Evolutionary conservation across 2,113 vertebrate genomes (phyloP).

Genomic region (Martes martes): DNA sequence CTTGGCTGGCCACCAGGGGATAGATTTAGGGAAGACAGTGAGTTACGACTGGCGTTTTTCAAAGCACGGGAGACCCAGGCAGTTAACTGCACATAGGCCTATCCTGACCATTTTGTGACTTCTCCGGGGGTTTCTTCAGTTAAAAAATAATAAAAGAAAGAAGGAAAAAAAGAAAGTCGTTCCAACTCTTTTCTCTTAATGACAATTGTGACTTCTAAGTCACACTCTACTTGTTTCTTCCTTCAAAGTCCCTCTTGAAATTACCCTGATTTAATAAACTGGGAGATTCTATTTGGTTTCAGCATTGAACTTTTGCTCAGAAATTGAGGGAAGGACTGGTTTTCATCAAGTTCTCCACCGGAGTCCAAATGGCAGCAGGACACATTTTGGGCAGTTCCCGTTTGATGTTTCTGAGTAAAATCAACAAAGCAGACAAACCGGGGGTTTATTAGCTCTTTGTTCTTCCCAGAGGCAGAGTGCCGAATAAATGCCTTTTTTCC

Average conservation of each 20-base stretch:
- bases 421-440: conserved; percentile 23
- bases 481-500: conserved; percentile 52
- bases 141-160: background rate
- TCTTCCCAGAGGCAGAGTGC: conserved; percentile 51
- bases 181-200: background rate
- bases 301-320: background rate
- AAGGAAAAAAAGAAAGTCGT: background rate
- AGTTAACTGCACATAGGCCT: background rate
- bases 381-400: conserved; percentile 16
- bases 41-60: background rate
- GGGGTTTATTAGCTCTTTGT: conserved; percentile 53
- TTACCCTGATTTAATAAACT: background rate
- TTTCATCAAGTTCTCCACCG: conserved; percentile 33
- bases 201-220: background rate
- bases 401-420: conserved; percentile 52
- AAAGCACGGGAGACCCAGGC: background rate
- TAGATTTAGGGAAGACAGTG: background rate
- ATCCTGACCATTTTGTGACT: background rate
- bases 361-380: conserved; percentile 38
- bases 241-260: background rate
- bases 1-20: background rate
- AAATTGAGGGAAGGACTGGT: conserved; percentile 20
- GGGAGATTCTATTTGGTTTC: background rate
- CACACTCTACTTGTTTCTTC: background rate
- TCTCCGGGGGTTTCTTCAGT: background rate